Evolutionary conservation across 2,888 invertebrate species (phyloP), one percentile per base, ranked within the genome.

Genomic region (Drosophila peninsularis): DNA sequence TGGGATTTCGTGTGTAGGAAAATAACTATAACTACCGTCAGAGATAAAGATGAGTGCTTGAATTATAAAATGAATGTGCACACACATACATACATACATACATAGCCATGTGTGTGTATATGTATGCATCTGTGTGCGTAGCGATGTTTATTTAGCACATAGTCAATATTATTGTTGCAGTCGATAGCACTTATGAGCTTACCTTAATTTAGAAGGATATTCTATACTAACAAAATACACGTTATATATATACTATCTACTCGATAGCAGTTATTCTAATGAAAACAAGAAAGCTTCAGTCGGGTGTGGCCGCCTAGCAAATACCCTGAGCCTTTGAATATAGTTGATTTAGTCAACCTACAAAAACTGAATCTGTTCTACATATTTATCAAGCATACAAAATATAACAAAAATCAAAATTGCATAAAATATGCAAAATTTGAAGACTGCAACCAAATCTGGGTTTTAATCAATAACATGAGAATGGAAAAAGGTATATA

Each of bases 11-110:
- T 67, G 24, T 19, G 49, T 5, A 27, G 52, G 17, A 30, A 39
- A 50, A 41, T 37, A 47, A 49, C 30, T 27, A 21, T 42, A 50
- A 34, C 52, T 50, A 39, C 47, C 47, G 50, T 41, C 27, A 36
- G 50, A 71, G 71, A 71, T 73, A 66, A 71, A 65, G 36, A 17
- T 45, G 36, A 67, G 68, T 67, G 53, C 57, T 42, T 21, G 42
- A 21, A 42, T 21, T 42, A 14, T 21, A 21, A 42, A 21, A 21
- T 21, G 13, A 42, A 42, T 19, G 39, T 17, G 9, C 9, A 37
- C 27, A n/a, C 3, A 9, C 41, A 11, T 6, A 6, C 7, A 30
- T 4, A 27, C 27, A 11, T 39, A 32, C 27, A 27, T 11, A 0
- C 39, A 27, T 17, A 0, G 10, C 0, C 13, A 36, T 19, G 10